Evolutionary conservation across 1,140 invertebrate species (phyloP).

Genomic region (Panagrolaimus sp.): DNA sequence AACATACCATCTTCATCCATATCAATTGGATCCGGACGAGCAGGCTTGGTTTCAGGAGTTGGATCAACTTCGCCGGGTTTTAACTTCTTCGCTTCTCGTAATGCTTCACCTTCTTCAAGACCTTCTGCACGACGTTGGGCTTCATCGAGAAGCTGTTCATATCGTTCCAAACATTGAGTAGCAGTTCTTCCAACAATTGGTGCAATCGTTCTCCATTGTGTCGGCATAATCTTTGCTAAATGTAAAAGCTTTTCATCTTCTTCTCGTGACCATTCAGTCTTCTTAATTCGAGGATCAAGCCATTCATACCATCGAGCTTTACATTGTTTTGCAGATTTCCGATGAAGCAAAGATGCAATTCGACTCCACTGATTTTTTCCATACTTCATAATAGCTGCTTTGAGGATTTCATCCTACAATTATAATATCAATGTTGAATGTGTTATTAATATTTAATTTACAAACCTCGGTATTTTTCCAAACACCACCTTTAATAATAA

Average conservation of each 20-base stretch:
- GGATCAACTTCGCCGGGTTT: constrained; percentile 99
- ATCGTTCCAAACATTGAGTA: constrained; percentile 89
- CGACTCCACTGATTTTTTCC: constrained; percentile 99
- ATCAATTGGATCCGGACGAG: constrained; percentile 96
- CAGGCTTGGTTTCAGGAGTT: constrained; percentile 98
- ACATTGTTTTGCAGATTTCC: constrained; percentile 99
- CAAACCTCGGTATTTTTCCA: constrained; percentile 93
- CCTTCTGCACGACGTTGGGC: constrained; percentile 95
- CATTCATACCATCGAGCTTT: constrained; percentile 95
- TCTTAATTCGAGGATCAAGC: constrained; percentile 99
- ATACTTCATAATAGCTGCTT: constrained; percentile 99
- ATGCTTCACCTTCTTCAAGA: constrained; percentile 71
- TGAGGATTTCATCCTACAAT: constrained; percentile 95
- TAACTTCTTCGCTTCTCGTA: constrained; percentile 86
- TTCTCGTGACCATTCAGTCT: constrained; percentile 98
- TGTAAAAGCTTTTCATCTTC: constrained; percentile 98
- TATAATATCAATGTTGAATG: constrained; percentile 34
- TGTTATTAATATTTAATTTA: constrained; percentile 62
- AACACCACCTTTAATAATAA: constrained; percentile 99
- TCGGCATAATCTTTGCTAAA: constrained; percentile 97
- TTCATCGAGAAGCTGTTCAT: constrained; percentile 73
- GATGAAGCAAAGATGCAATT: constrained; percentile 92
- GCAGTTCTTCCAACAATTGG: constrained; percentile 97
- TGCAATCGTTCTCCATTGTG: constrained; percentile 98
- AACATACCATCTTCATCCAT: constrained; percentile 89